Conservation (phyloP, 2,113 vertebrate genomes). For the Pseudorectes ferrugineus region DNA sequence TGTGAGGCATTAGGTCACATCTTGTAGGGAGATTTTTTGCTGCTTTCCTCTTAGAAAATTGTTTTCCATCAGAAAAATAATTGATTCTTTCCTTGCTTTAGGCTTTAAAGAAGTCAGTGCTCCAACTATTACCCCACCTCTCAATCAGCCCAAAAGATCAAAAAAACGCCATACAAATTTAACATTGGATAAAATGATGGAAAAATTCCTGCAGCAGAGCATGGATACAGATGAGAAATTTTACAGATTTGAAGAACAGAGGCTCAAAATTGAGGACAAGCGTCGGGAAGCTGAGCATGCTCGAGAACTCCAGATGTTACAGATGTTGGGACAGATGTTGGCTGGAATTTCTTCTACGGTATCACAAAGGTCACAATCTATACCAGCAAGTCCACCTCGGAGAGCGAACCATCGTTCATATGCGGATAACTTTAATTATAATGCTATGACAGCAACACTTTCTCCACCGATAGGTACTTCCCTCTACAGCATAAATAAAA, state of each 20-base stretch:
- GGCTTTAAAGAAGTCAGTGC: conserved; percentile 67
- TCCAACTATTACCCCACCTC: conserved; percentile 63
- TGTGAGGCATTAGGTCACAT: accelerated
- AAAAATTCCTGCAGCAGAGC: conserved; percentile 88
- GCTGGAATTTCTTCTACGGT: conserved; percentile 74
- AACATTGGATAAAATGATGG: conserved; percentile 87
- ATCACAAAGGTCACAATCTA: conserved; percentile 57
- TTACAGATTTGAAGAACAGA: conserved; percentile 85
- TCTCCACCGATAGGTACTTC: conserved; percentile 80
- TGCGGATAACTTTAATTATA: conserved; percentile 71
- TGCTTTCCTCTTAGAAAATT: not conserved
- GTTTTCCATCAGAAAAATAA: not conserved
- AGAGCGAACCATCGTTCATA: conserved; percentile 60
- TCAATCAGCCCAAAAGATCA: conserved; percentile 73
- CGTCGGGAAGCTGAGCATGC: conserved; percentile 83
- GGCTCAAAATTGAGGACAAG: conserved; percentile 83
- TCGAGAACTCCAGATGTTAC: conserved; percentile 87
- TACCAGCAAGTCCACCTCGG: conserved; percentile 53
- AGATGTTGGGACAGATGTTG: conserved; percentile 91
- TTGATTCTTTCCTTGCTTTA: conserved; percentile 30
- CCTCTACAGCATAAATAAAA: conserved; percentile 45
- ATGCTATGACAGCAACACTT: conserved; percentile 66
- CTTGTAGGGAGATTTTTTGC: not conserved
- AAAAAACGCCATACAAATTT: conserved; percentile 79
- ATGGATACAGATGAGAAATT: conserved; percentile 84